Evolutionary conservation across 2,113 vertebrate genomes (phyloP).

Genomic region (Campylomormyrus numenius): DNA sequence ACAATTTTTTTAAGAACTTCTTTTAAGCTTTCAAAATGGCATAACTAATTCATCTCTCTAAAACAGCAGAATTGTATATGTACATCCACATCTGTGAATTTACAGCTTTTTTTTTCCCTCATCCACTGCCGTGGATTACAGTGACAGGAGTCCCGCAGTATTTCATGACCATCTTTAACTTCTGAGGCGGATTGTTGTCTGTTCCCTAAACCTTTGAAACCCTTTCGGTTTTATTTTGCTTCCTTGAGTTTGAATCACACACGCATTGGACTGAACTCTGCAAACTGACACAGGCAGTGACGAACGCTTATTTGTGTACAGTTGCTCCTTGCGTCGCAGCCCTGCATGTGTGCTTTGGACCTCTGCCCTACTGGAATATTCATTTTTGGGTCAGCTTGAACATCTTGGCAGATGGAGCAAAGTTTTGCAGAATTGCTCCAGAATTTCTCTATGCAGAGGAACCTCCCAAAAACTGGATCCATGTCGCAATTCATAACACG

Average conservation of each 20-base stretch:
- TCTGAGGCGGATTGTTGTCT: background rate
- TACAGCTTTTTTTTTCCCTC: background rate
- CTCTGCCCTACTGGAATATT: background rate
- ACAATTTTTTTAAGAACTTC: background rate
- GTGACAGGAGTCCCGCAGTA: background rate
- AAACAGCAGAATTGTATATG: background rate
- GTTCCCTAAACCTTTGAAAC: background rate
- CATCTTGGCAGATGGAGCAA: background rate
- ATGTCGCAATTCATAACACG: background rate
- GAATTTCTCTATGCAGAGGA: background rate
- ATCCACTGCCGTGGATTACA: background rate
- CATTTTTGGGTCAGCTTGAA: background rate
- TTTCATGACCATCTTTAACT: background rate
- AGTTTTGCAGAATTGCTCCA: background rate
- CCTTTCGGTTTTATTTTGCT: background rate
- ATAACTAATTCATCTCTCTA: background rate
- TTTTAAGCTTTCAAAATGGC: background rate
- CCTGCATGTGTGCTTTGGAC: background rate
- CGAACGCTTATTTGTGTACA: background rate
- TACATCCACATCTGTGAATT: background rate
- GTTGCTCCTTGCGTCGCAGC: background rate
- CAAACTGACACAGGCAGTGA: background rate
- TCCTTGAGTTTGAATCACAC: background rate
- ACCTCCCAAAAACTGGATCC: background rate
- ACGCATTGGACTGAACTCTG: background rate